Percentiles rank a stretch among this genome's conserved stretches.
phyloP scores from a whole-genome alignment of 92 coral and sea anemone genomes.

The Nematostella vectensis region DNA sequence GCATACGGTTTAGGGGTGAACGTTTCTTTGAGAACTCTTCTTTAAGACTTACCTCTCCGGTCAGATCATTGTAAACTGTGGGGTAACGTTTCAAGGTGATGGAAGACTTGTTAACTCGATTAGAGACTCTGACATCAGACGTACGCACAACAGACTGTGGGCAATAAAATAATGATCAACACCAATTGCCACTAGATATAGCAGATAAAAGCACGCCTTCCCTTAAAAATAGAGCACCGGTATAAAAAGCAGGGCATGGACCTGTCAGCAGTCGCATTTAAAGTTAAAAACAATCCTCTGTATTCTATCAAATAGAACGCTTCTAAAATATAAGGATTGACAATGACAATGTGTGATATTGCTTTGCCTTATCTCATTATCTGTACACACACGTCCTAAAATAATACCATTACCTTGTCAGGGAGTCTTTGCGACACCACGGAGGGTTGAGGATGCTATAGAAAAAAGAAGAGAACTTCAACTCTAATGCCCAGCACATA shows the following conservation, averaged over 20 bases:
- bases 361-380: too few relatives aligned
- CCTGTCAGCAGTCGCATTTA: too few relatives aligned
- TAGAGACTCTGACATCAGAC: constrained; percentile 95
- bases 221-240: not conserved
- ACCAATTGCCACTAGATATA: not conserved
- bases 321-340: too few relatives aligned
- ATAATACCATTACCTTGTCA: constrained; percentile 87
- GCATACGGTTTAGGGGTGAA: too few relatives aligned
- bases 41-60: constrained; percentile 78
- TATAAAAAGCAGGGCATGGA: too few relatives aligned
- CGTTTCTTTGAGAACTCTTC: too few relatives aligned
- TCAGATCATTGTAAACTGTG: constrained; percentile 92
- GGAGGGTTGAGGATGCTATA: constrained; percentile 86
- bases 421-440: constrained; percentile 88
- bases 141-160: constrained; percentile 89
- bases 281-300: too few relatives aligned
- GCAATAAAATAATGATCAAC: not conserved
- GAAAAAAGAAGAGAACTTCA: not conserved
- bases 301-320: too few relatives aligned
- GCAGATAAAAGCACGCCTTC: not conserved
- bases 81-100: constrained; percentile 71
- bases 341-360: too few relatives aligned
- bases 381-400: too few relatives aligned
- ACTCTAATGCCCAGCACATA: not conserved
- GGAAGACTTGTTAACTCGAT: constrained; percentile 89